A percentile compares a stretch with the other conserved stretches of the same genome.
These are phyloP conservation scores for Callopanchax toddi DNA, from an alignment of 2,113 vertebrate species.

Conservation along the genomic window DNA sequence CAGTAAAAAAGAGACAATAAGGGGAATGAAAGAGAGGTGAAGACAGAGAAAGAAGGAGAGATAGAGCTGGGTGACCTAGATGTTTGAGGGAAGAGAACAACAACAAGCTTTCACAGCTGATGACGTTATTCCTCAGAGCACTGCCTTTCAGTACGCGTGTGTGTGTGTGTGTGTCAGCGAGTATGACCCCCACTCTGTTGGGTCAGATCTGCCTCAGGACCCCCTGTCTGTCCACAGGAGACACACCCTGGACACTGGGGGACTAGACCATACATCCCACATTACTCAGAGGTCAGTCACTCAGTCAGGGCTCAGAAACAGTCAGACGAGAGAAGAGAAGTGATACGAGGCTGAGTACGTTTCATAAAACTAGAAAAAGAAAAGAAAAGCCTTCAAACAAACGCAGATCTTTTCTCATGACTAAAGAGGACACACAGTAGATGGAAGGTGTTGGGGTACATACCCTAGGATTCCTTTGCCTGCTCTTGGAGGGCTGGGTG, in stretches of 20 bases:
- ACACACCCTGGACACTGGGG: slow-evolving; percentile 4
- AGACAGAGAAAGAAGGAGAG: slow-evolving; percentile 7
- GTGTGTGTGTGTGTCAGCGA: slow-evolving; percentile 13
- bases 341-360: background rate
- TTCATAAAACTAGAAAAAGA: too few species aligned
- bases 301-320: too few species aligned
- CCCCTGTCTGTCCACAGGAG: slow-evolving; percentile 10
- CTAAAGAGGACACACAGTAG: background rate
- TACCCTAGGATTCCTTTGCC: slow-evolving; percentile 94
- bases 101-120: slow-evolving; percentile 51
- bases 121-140: slow-evolving; percentile 46
- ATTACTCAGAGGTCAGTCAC: background rate
- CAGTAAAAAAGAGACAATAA: background rate
- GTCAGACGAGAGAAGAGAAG: background rate
- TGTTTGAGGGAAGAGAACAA: slow-evolving; percentile 41
- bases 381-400: too few species aligned
- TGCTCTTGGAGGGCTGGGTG: slow-evolving; percentile 90
- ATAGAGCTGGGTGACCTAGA: slow-evolving; percentile 60
- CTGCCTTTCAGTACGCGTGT: background rate
- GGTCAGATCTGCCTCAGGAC: slow-evolving; percentile 43
- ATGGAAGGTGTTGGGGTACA: background rate
- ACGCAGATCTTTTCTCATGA: too few species aligned
- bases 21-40: background rate
- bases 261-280: too few species aligned
- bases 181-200: slow-evolving; percentile 29